A percentile compares a stretch with the other conserved stretches of the same genome.
These are phyloP conservation scores for Malurus alboscapulatus DNA, from an alignment of 2,113 vertebrate genomes.

Conservation along the genomic window DNA sequence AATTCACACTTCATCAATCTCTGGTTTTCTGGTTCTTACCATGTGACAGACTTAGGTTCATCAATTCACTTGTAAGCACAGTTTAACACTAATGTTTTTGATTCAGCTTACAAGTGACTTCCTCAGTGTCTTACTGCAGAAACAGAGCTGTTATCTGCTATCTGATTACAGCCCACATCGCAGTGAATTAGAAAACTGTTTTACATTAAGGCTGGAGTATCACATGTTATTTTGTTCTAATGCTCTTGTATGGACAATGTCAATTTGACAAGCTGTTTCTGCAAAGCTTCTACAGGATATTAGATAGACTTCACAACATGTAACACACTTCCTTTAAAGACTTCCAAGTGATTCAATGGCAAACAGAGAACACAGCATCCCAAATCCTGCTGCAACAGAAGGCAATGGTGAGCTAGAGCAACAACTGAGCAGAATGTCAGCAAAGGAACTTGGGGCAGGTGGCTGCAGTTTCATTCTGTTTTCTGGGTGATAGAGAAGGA, in stretches of 20 bases:
- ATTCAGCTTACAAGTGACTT: not conserved
- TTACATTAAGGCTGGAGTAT: not conserved
- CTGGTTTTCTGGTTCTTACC: not conserved
- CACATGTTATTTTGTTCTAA: not conserved
- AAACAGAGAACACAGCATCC: not conserved
- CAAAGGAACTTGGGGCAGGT: not conserved
- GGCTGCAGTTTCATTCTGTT: not conserved
- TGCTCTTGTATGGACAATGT: not conserved
- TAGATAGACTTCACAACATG: not conserved
- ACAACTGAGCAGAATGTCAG: not conserved
- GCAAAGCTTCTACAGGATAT: not conserved
- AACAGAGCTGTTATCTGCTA: not conserved
- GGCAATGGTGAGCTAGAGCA: not conserved
- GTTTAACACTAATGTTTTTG: not conserved
- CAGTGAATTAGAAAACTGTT: not conserved
- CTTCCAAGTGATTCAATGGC: not conserved
- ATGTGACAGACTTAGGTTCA: not conserved
- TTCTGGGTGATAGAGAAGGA: not conserved
- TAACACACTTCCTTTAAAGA: not conserved
- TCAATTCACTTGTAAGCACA: not conserved
- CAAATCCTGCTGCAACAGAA: not conserved
- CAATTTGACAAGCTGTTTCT: not conserved
- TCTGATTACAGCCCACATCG: not conserved
- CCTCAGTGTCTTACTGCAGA: not conserved
- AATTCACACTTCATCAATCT: not conserved